Evolutionary conservation across 2,113 vertebrate genomes (phyloP), one percentile per base, ranked within the genome.

Genomic region (Ptychochromis oligacanthus): DNA sequence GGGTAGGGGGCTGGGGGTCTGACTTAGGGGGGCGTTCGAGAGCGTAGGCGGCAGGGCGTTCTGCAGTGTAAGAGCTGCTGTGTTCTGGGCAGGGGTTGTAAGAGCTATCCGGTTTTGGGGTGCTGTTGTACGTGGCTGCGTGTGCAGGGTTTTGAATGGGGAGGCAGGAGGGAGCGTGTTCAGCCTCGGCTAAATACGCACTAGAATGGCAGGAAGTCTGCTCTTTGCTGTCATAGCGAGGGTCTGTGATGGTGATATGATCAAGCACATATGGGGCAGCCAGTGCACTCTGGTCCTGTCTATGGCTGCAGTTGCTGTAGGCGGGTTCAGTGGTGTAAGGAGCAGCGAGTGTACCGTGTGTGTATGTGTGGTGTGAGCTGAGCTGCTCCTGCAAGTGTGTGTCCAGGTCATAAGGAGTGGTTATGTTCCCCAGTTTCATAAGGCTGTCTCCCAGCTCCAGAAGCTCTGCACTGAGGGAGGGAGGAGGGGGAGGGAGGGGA

Each of bases 361-460:
- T 85, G 88, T 87, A 86, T 20, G 78, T 59, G 79, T 84, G 84
- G 55, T 83, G 90, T 1, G 91, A 91, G 75, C 88, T 89, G 24
- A 87, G 83, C 89, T 88, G 88, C 79, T 88, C 85, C 56, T 89
- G 89, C 0, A 65, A 79, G 83, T 90, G 88, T 61, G 81, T 28
- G 82, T 96, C 95, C 2, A 91, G 87, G 81, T 96, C 93, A 82
- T 97, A 97, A 7, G 96, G 95, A 88, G 96, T 96, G 54, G 57
- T 96, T 57, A 96, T 95, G 80, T 94, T 91, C 84, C 97, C 96
- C 62, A 97, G 90, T 92, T 96, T 96, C 94, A 97, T 96, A 87
- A 98, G 96, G 80, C 96, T 97, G 87, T 97, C 97, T 75, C 97
- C 96, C 75, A 97, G 95, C 96, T 97, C 97, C 88, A 97, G 93